Evolutionary conservation across 2,888 invertebrate species (phyloP).

Genomic region (Nycteola revayana): DNA sequence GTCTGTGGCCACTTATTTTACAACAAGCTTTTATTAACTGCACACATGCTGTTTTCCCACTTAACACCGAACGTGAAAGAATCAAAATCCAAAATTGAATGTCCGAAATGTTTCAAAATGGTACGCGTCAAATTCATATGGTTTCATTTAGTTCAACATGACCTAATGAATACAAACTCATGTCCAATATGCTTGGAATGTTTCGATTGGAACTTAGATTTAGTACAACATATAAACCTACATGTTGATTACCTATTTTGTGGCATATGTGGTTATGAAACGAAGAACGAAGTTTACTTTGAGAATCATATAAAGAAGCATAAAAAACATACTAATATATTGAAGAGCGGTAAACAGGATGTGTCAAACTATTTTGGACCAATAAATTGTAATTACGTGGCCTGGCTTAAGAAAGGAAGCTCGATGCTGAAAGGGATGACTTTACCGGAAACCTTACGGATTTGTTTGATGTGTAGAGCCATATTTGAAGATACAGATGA

Average conservation of each 20-base stretch:
- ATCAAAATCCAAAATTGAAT: conserved; percentile 5
- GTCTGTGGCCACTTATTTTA: conserved; percentile 51
- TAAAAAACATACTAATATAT: too few relatives aligned
- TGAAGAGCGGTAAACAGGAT: too few relatives aligned
- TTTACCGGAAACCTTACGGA: too few relatives aligned
- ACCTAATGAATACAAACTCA: conserved; percentile 31
- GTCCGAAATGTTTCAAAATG: conserved; percentile 42
- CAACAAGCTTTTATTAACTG: conserved; percentile 44
- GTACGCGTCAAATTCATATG: conserved; percentile 19
- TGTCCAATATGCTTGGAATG: conserved; percentile 50
- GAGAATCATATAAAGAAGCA: conserved; percentile 37
- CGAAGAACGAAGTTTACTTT: conserved; percentile 27
- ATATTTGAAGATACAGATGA: too few relatives aligned
- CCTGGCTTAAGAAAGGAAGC: too few relatives aligned
- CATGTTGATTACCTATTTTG: conserved; percentile 43
- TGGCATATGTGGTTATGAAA: conserved; percentile 37
- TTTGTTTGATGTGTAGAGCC: too few relatives aligned
- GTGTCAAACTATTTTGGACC: too few relatives aligned
- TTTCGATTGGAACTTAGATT: conserved; percentile 9
- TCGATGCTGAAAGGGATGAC: too few relatives aligned
- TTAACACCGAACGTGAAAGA: not conserved
- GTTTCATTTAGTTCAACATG: conserved; percentile 47
- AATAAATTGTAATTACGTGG: too few relatives aligned
- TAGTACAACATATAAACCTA: too few relatives aligned
- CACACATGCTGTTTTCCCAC: conserved; percentile 38